Conservation (phyloP, 1,140 invertebrate species). For the Saccostrea cuccullata region DNA sequence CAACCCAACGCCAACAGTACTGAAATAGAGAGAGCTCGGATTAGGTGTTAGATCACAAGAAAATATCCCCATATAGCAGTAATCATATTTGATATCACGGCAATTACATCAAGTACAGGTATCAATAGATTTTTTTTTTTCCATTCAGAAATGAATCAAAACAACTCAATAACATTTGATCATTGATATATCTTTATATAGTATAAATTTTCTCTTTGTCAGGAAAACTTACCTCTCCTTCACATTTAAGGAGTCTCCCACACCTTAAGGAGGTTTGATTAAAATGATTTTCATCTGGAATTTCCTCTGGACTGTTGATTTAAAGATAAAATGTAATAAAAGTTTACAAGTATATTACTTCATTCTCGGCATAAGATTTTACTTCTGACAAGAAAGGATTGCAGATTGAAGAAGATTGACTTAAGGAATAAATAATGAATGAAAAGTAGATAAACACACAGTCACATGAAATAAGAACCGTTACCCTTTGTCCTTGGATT, state of each 20-base stretch:
- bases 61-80: background rate
- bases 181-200: background rate
- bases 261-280: slow-evolving; percentile 83
- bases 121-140: background rate
- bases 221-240: slow-evolving; percentile 73
- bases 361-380: background rate
- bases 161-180: background rate
- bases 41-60: background rate
- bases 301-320: slow-evolving; percentile 69
- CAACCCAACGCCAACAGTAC: slow-evolving; percentile 89
- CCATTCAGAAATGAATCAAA: background rate
- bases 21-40: slow-evolving; percentile 72
- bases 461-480: background rate
- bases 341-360: background rate
- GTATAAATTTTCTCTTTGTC: background rate
- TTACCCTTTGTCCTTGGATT: slow-evolving; percentile 85
- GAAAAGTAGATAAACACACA: background rate
- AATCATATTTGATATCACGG: background rate
- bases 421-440: background rate
- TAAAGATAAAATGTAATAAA: background rate
- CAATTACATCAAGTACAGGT: background rate
- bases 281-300: slow-evolving; percentile 81
- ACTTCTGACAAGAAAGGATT: background rate
- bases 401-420: background rate
- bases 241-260: slow-evolving; percentile 82